Evolutionary conservation across 2,888 invertebrate genomes (phyloP).

Genomic region (Xanthia togata): DNA sequence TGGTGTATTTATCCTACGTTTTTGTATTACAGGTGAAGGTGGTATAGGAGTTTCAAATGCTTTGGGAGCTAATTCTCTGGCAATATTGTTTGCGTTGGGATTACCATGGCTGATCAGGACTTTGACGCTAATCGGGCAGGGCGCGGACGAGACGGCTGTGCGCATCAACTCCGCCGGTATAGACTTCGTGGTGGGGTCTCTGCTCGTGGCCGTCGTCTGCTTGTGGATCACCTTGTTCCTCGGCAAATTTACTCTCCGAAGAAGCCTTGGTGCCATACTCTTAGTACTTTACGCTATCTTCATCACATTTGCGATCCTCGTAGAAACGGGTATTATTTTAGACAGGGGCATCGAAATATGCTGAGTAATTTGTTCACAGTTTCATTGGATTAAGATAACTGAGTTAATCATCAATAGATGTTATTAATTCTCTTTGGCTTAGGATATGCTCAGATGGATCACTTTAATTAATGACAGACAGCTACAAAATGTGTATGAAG

Average conservation of each 20-base stretch:
- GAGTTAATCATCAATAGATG: constrained; percentile 53
- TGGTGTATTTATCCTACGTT: constrained; percentile 10
- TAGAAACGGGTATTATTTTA: constrained; percentile 94
- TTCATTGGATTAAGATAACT: constrained; percentile 49
- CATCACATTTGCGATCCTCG: constrained; percentile 94
- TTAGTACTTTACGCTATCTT: constrained; percentile 92
- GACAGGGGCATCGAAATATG: constrained; percentile 61
- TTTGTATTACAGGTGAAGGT: constrained; percentile 92
- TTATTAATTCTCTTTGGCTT: constrained; percentile 49
- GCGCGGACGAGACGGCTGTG: constrained; percentile 88
- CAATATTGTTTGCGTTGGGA: constrained; percentile 95
- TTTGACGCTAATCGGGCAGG: constrained; percentile 87
- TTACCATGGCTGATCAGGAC: constrained; percentile 96
- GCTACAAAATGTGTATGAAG: constrained; percentile 9
- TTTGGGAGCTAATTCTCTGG: constrained; percentile 95
- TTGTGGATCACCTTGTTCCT: constrained; percentile 92
- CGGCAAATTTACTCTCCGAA: constrained; percentile 93
- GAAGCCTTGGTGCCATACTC: constrained; percentile 92
- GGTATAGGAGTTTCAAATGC: constrained; percentile 97
- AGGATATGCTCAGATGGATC: constrained; percentile 33
- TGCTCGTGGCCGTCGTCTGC: constrained; percentile 93
- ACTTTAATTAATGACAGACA: constrained; percentile 11
- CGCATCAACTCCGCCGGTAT: constrained; percentile 94
- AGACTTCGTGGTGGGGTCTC: constrained; percentile 94
- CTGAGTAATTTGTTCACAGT: constrained; percentile 46